Percentiles rank a stretch among this genome's conserved stretches.
Conservation (phyloP, 2,888 invertebrate genomes). For the Andrena minutula region DNA sequence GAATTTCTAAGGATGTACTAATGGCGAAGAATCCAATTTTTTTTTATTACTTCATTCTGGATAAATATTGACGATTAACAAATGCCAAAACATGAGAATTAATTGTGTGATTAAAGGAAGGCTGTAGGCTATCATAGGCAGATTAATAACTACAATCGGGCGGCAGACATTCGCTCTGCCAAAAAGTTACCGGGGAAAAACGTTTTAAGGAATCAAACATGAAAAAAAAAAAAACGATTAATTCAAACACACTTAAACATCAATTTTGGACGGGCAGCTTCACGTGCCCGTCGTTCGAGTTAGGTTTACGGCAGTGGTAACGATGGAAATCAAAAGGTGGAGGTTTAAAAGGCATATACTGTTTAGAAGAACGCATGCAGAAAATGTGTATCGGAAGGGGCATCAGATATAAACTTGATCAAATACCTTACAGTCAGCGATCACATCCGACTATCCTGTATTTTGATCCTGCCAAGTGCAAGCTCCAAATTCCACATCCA, state of each 20-base stretch:
- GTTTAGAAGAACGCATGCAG: conserved; percentile 71
- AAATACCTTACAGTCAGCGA: conserved; percentile 74
- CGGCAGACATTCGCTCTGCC: conserved; percentile 32
- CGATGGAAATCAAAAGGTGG: conserved; percentile 34
- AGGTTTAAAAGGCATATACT: conserved; percentile 25
- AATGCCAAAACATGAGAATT: conserved; percentile 22
- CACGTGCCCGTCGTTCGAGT: conserved; percentile 46
- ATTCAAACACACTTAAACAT: conserved; percentile 56
- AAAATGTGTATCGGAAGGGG: conserved; percentile 62
- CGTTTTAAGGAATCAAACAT: conserved; percentile 10
- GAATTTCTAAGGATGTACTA: conserved; percentile 31
- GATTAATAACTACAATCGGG: conserved; percentile 41
- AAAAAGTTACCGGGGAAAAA: conserved; percentile 27
- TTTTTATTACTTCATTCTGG: conserved; percentile 26
- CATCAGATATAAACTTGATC: conserved; percentile 71
- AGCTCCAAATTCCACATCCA: conserved; percentile 69
- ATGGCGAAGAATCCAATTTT: conserved; percentile 20
- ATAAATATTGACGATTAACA: conserved; percentile 36
- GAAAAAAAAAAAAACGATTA: conserved; percentile 54
- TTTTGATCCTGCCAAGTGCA: conserved; percentile 59
- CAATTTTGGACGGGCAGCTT: conserved; percentile 25
- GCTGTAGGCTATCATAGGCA: conserved; percentile 37
- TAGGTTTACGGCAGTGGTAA: conserved; percentile 31
- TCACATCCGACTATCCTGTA: conserved; percentile 71
- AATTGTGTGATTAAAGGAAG: conserved; percentile 16